Percentiles rank a stretch among this genome's conserved stretches.
phyloP scores from a whole-genome alignment of 2,888 invertebrate genomes.

The Vesta saturnalis region DNA sequence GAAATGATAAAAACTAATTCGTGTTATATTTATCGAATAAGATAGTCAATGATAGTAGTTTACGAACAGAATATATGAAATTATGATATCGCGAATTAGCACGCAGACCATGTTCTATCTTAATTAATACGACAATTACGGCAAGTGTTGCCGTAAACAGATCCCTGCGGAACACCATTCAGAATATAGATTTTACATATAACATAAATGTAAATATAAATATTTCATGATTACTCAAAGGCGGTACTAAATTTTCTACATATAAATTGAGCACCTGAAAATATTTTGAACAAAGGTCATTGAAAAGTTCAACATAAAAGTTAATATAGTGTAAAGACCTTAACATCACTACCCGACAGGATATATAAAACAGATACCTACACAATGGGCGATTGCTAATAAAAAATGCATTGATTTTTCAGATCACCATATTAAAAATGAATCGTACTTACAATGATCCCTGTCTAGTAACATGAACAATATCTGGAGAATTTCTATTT shows the following conservation, averaged over 20 bases:
- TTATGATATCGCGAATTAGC: constrained; percentile 57
- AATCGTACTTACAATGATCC: constrained; percentile 59
- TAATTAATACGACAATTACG: constrained; percentile 56
- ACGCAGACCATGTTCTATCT: constrained; percentile 54
- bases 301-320: neutral
- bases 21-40: constrained; percentile 23
- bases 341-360: neutral
- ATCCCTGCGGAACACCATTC: constrained; percentile 44
- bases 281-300: neutral
- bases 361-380: neutral
- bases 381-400: neutral
- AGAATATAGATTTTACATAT: constrained; percentile 44
- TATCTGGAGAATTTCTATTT: constrained; percentile 54
- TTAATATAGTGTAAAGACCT: neutral
- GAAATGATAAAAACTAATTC: constrained; percentile 24
- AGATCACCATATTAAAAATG: neutral
- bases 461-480: constrained; percentile 57
- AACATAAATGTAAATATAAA: constrained; percentile 40
- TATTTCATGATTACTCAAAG: constrained; percentile 31
- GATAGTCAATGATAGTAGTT: constrained; percentile 24
- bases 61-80: constrained; percentile 43
- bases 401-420: neutral
- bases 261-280: too few species aligned
- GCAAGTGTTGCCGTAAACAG: constrained; percentile 48
- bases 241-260: neutral